Evolutionary conservation across 2,797 vertebrate genomes (phyloP), one percentile per base, ranked within the genome.

Genomic region (Poeciliopsis infans): DNA sequence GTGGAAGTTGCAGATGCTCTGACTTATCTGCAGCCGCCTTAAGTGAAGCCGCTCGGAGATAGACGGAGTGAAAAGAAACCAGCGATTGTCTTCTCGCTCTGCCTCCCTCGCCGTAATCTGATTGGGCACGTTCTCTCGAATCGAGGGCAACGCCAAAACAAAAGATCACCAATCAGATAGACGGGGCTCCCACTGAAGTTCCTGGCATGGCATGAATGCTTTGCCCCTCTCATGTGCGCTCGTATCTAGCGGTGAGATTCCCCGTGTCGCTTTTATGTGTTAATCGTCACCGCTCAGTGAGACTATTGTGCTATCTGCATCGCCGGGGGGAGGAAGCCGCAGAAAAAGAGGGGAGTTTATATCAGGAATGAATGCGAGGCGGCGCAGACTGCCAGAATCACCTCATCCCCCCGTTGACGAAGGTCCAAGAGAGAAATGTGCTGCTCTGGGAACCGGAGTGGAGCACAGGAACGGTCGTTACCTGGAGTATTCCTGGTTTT

Each of bases 161-260:
- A 94, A 92, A 93, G 93, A 91, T 92, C 92, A 93, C 92, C 93
- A 93, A 93, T 94, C 93, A 93, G 93, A 93, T 94, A 93, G 86
- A 80, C 72, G 90, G 75, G 88, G 91, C 89, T 90, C 89, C 88
- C 90, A 86, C 92, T 92, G 92, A 93, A 94, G 86, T 89, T 86
- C 83, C 89, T 94, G 93, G 93, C 93, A 90, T 86, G 84, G 73
- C 80, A 85, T 94, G 92, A 94, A 94, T 94, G 91, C 91, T 89
- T 88, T 80, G 92, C 89, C 91, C 68, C 93, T 93, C 91, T 91
- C 88, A 92, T 92, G 92, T 87, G 92, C 89, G 84, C 92, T 89
- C 85, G 87, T 93, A 93, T 94, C 93, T 92, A 84, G 91, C 89
- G 82, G 93, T 80, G 90, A 93, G 93, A 93, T 93, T 94, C 94